These are phyloP conservation scores for Siniperca scherzeri DNA, from an alignment of 2,797 vertebrate species.

Conservation along the genomic window DNA sequence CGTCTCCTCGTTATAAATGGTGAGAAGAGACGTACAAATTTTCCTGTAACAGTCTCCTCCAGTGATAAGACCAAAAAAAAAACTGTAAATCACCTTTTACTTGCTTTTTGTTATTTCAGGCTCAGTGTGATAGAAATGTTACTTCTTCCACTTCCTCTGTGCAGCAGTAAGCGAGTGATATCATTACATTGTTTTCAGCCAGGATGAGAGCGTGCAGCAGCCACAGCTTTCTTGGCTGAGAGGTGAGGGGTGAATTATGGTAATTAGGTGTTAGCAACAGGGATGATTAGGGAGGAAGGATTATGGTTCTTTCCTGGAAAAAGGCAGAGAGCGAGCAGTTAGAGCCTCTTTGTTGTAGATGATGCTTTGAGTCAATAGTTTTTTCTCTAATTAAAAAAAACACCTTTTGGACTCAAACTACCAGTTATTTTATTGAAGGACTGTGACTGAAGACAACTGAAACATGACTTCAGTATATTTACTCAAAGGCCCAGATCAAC, in stretches of 20 bases:
- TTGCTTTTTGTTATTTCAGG: conserved; percentile 15
- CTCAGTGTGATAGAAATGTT: conserved; percentile 17
- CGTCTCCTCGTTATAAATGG: conserved; percentile 35
- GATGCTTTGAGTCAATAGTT: conserved; percentile 5
- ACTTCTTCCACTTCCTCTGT: conserved; percentile 1
- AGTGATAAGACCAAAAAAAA: background rate
- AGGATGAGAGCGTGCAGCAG: conserved; percentile 22
- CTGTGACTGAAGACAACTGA: background rate
- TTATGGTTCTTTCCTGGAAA: conserved; percentile 30
- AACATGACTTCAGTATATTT: background rate
- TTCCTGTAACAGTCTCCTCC: background rate
- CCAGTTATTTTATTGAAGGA: conserved; percentile 9
- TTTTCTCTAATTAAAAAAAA: conserved; percentile 8
- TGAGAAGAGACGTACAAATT: conserved; percentile 14
- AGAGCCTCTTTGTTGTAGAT: conserved; percentile 9
- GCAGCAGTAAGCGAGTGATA: conserved; percentile 5
- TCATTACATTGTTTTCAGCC: conserved; percentile 32
- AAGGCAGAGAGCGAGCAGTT: conserved; percentile 6
- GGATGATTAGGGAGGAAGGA: conserved; percentile 53
- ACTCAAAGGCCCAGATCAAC: background rate
- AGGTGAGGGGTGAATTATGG: conserved; percentile 64
- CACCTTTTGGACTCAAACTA: background rate
- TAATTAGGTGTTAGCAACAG: conserved; percentile 59
- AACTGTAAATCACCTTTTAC: background rate
- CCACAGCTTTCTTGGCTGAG: conserved; percentile 40